phyloP scores from a whole-genome alignment of 1,140 invertebrate genomes.

The Bombus superbus region DNA sequence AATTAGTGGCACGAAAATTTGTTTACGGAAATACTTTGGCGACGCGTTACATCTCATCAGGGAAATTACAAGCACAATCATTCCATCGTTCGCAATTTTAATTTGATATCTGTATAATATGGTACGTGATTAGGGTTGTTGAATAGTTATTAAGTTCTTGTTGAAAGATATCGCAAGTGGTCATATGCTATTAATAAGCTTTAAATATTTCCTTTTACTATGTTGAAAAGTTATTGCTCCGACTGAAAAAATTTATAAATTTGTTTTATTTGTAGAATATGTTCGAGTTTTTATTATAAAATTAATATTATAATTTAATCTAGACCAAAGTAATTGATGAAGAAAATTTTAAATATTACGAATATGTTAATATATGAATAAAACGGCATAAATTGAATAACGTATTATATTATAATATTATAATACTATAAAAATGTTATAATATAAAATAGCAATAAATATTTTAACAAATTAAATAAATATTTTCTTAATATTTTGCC shows the following conservation, averaged over 20 bases:
- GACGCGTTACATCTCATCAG: background rate
- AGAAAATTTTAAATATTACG: too few species aligned
- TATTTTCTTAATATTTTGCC: background rate
- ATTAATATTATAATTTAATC: too few species aligned
- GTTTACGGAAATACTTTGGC: background rate
- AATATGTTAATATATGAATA: too few species aligned
- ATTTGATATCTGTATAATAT: background rate
- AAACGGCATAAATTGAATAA: too few species aligned
- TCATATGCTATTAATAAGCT: too few species aligned
- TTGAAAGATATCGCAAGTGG: background rate
- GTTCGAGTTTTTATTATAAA: background rate
- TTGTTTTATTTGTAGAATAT: background rate
- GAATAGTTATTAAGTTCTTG: background rate
- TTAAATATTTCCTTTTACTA: too few species aligned
- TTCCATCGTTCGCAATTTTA: background rate
- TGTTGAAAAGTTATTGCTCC: too few species aligned
- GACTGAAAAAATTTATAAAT: background rate
- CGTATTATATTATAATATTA: background rate
- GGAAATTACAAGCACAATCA: background rate
- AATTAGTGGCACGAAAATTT: constrained; percentile 38
- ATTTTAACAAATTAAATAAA: background rate
- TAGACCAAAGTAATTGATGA: too few species aligned
- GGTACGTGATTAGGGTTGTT: background rate
- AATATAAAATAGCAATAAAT: background rate
- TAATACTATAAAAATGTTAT: background rate